A percentile compares a stretch with the other conserved stretches of the same genome.
Evolutionary conservation across 1,140 invertebrate genomes (phyloP).

Genomic region (Nasonia longicornis): DNA sequence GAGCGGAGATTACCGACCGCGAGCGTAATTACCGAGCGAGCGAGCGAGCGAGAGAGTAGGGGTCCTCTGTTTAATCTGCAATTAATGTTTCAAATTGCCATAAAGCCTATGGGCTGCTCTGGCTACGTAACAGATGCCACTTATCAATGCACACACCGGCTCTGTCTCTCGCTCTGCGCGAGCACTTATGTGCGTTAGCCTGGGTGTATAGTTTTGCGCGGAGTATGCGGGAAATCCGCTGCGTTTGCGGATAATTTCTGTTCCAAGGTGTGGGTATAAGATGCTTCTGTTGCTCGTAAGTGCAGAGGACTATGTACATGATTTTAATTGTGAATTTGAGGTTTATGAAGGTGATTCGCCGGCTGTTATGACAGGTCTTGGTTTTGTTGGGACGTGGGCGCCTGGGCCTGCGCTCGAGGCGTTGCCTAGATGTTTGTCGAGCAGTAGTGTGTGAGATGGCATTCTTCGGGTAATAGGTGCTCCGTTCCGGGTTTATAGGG

Average conservation of each 20-base stretch:
- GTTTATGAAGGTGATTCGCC: background rate
- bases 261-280: background rate
- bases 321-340: background rate
- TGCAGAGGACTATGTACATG: background rate
- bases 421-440: background rate
- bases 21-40: conserved; percentile 62
- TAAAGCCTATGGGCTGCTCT: conserved; percentile 51
- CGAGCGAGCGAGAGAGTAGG: conserved; percentile 46
- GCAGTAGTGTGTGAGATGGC: background rate
- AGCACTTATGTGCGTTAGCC: background rate
- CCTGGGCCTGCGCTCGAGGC: background rate
- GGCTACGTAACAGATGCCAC: conserved; percentile 61
- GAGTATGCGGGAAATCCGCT: background rate
- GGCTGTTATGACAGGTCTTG: background rate
- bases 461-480: background rate
- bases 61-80: conserved; percentile 66
- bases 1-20: conserved; percentile 62
- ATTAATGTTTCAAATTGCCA: conserved; percentile 68
- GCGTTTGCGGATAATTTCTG: background rate
- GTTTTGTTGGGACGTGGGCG: background rate
- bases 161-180: background rate
- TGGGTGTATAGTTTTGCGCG: background rate
- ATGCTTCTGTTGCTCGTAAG: background rate
- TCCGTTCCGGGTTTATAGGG: background rate
- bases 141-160: conserved; percentile 58